Evolutionary conservation across 2,888 invertebrate species (phyloP), one percentile per base, ranked within the genome.

Genomic region (Hydriomena furcata): DNA sequence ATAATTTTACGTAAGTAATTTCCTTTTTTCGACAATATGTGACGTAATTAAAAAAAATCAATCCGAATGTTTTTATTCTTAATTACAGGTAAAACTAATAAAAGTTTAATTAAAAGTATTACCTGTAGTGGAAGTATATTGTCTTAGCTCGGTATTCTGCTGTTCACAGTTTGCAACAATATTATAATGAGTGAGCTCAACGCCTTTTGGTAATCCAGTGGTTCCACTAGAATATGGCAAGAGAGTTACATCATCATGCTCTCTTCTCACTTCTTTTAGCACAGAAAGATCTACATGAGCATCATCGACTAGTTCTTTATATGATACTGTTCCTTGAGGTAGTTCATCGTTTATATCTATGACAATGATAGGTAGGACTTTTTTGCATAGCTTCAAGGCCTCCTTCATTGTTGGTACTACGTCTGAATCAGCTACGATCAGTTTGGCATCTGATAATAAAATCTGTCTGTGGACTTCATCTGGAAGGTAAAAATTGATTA

Each of bases 191-290:
- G 93, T 92, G 1, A 95, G 71, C 66, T 93, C 90, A 0, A 95
- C 95, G 4, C 94, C 95, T 84, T 96, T 95, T 0, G 95, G 94
- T 12, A 94, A 59, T 0, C 97, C 97, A 0, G 96, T 97, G 0
- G 97, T 97, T 2, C 96, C 96, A 73, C 96, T 96, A 2, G 96
- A 97, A 83, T 94, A 97, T 0, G 95, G 96, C 58, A 97, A 68
- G 20, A 95, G 73, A 0, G 92, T 91, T 1, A 94, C 76, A 64
- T 95, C 94, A 7, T 93, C 83, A 0, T 84, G 60, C 27, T 60
- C 68, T 42, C 81, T 73, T 8, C 71, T 79, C 6, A 86, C 82
- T 12, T 79, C 68, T 47, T 81, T 90, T 27, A 93, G 64, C 38
- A 87, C 68, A 55, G 82, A 79, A 8, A 91, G 77, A 59, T 93